phyloP scores from a whole-genome alignment of 2,113 vertebrate species.

The Riparia riparia region DNA sequence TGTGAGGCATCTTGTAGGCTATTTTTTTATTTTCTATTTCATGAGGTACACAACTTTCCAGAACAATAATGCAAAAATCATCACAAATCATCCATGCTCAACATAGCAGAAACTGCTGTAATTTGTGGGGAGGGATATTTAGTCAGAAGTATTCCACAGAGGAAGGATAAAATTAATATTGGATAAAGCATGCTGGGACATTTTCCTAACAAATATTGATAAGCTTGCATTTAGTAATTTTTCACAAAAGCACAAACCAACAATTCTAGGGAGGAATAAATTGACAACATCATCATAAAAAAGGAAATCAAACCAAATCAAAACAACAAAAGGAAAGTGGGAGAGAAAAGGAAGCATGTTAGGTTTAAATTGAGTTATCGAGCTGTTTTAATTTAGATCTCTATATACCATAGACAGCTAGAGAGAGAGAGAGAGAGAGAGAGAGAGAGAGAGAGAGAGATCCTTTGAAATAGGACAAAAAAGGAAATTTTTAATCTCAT shows the following conservation, averaged over 20 bases:
- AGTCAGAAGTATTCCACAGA: neutral
- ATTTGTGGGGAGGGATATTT: neutral
- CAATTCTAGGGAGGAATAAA: neutral
- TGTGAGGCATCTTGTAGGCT: neutral
- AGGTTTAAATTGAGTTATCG: neutral
- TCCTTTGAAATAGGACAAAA: neutral
- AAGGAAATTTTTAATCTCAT: neutral
- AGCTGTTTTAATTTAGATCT: neutral
- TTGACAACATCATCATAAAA: neutral
- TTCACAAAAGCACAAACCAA: neutral
- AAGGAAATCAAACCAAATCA: neutral
- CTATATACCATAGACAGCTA: neutral
- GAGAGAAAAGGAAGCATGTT: neutral
- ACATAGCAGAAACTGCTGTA: neutral
- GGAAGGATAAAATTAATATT: slow-evolving; percentile 15
- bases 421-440: neutral
- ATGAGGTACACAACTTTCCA: neutral
- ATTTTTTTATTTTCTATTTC: neutral
- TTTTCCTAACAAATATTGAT: neutral
- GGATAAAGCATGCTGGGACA: neutral
- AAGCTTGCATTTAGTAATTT: neutral
- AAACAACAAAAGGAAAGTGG: neutral
- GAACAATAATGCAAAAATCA: neutral
- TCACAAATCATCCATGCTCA: neutral
- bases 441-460: too few species aligned